These are phyloP conservation scores for Sebastes taczanowskii DNA, from an alignment of 2,797 vertebrate genomes.

Conservation along the genomic window DNA sequence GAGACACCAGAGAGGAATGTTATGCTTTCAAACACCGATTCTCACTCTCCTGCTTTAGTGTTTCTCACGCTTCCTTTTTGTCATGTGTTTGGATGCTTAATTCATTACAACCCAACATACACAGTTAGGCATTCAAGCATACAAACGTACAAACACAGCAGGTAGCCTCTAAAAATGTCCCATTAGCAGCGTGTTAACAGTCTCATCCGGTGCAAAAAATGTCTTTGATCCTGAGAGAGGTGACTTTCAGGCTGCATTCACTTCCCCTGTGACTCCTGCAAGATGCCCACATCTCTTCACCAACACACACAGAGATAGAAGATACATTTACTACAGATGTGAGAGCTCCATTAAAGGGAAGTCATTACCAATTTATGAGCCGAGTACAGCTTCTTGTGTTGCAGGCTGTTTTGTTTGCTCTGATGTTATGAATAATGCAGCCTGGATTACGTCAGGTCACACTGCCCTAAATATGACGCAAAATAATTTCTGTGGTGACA, in stretches of 20 bases:
- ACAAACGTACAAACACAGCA: constrained; percentile 40
- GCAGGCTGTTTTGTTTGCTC: constrained; percentile 63
- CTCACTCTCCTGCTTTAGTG: constrained; percentile 3
- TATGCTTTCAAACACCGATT: constrained; percentile 2
- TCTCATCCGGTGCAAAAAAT: constrained; percentile 48
- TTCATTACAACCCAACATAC: constrained; percentile 35
- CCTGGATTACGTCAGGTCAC: constrained; percentile 75
- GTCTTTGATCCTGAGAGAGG: constrained; percentile 68
- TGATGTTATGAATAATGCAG: constrained; percentile 80
- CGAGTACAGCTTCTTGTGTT: constrained; percentile 62
- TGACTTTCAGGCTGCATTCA: constrained; percentile 52
- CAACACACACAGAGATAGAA: constrained; percentile 1
- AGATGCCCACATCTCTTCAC: constrained; percentile 28
- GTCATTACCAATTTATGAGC: constrained; percentile 79
- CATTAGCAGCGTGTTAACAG: constrained; percentile 54
- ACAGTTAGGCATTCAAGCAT: constrained; percentile 5
- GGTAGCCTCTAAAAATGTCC: constrained; percentile 59
- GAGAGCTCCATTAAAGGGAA: constrained; percentile 74
- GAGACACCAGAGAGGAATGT: background rate
- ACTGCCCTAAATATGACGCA: constrained; percentile 73
- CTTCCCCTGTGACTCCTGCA: constrained; percentile 47
- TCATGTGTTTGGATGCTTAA: constrained; percentile 23
- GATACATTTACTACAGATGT: constrained; percentile 61
- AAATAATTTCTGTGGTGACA: constrained; percentile 38
- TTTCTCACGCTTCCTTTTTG: background rate